These are phyloP conservation scores for Tetragonula carbonaria DNA, from an alignment of 2,888 invertebrate genomes.

Conservation along the genomic window DNA sequence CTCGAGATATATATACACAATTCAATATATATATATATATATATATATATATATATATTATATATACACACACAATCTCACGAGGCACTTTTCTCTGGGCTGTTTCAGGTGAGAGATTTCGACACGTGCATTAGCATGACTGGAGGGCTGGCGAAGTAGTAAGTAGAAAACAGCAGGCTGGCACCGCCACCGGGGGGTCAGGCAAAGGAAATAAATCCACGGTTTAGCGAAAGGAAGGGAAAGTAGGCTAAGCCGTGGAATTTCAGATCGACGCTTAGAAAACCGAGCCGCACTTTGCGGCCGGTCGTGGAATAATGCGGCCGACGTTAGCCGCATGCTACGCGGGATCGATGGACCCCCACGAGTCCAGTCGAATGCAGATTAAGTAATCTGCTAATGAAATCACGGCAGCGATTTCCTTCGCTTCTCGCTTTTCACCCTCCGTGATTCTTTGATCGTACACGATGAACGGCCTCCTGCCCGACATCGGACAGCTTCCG, in stretches of 20 bases:
- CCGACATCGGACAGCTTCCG: background rate
- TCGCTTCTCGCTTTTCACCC: slow-evolving; percentile 16
- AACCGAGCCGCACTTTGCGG: slow-evolving; percentile 50
- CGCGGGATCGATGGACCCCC: slow-evolving; percentile 36
- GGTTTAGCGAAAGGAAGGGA: slow-evolving; percentile 35
- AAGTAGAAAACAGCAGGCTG: slow-evolving; percentile 15
- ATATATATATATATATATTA: too few species aligned
- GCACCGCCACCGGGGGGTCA: too few species aligned
- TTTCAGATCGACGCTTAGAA: slow-evolving; percentile 45
- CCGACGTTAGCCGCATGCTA: slow-evolving; percentile 42
- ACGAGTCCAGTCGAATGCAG: slow-evolving; percentile 51
- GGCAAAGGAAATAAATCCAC: slow-evolving; percentile 56
- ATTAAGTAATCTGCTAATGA: slow-evolving; percentile 64
- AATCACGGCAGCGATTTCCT: slow-evolving; percentile 47
- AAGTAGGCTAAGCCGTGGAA: slow-evolving; percentile 62
- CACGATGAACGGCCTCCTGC: slow-evolving; percentile 27
- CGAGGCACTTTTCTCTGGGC: slow-evolving; percentile 30
- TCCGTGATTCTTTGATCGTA: slow-evolving; percentile 48
- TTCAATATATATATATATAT: background rate
- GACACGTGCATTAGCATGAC: slow-evolving; percentile 24
- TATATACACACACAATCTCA: slow-evolving; percentile 28
- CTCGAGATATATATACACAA: too few species aligned
- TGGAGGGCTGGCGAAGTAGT: background rate
- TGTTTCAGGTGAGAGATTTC: slow-evolving; percentile 73
- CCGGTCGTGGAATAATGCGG: slow-evolving; percentile 50